These are phyloP conservation scores for Rhinatrema bivittatum DNA, from an alignment of 2,797 vertebrate species.

Conservation along the genomic window DNA sequence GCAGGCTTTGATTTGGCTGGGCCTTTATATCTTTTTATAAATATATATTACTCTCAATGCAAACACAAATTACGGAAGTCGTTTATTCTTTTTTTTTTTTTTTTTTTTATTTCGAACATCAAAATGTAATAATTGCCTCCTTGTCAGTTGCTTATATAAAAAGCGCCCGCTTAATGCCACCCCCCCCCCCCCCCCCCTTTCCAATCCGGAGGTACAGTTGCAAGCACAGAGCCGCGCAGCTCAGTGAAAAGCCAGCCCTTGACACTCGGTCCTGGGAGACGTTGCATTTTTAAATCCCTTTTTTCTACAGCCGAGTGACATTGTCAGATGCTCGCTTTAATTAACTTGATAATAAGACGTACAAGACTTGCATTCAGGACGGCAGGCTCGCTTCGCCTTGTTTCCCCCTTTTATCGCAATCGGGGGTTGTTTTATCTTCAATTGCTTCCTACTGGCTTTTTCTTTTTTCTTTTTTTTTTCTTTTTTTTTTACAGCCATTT, in stretches of 20 bases:
- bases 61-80: constrained; percentile 69
- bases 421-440: constrained; percentile 53
- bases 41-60: constrained; percentile 59
- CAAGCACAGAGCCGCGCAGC: constrained; percentile 70
- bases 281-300: constrained; percentile 95
- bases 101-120: constrained; percentile 70
- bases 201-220: constrained; percentile 59
- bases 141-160: constrained; percentile 63
- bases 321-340: constrained; percentile 98
- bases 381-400: constrained; percentile 66
- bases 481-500: constrained; percentile 33
- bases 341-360: constrained; percentile 98
- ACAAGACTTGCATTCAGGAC: constrained; percentile 82
- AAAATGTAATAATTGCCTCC: constrained; percentile 90
- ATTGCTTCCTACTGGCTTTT: constrained; percentile 38
- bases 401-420: constrained; percentile 60
- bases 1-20: constrained; percentile 53
- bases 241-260: constrained; percentile 86
- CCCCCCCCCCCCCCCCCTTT: too few relatives aligned
- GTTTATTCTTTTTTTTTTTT: constrained; percentile 59
- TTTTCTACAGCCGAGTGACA: constrained; percentile 96
- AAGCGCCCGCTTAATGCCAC: constrained; percentile 49
- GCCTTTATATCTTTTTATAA: constrained; percentile 66
- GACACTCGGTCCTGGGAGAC: constrained; percentile 93
- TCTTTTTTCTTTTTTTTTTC: too few relatives aligned